phyloP scores from a whole-genome alignment of 1,140 invertebrate genomes.

The Polypedilum pembai region DNA sequence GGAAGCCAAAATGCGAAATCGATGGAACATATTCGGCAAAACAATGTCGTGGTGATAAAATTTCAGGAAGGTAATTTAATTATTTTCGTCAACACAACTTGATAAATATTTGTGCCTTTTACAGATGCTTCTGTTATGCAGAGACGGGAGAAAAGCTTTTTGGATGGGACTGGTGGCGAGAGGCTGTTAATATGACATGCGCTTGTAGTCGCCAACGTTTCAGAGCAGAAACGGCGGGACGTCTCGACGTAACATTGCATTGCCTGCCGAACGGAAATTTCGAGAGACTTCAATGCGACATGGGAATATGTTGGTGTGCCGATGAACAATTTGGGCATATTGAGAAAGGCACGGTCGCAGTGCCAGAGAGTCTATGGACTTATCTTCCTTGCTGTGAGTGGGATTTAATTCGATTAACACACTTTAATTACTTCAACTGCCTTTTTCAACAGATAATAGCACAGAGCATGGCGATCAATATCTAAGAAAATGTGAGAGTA shows the following conservation, averaged over 20 bases:
- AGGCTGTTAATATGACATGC: conserved; percentile 49
- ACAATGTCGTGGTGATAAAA: conserved; percentile 50
- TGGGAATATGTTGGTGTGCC: conserved; percentile 54
- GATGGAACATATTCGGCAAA: conserved; percentile 49
- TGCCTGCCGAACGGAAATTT: conserved; percentile 52
- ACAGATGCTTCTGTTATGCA: conserved; percentile 51
- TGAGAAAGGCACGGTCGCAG: conserved; percentile 39
- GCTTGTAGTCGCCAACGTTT: conserved; percentile 49
- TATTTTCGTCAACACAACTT: background rate
- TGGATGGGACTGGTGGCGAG: conserved; percentile 47
- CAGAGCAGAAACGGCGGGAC: conserved; percentile 44
- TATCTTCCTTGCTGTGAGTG: conserved; percentile 52
- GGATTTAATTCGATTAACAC: background rate
- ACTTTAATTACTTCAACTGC: background rate
- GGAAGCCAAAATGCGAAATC: conserved; percentile 45
- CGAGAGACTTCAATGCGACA: conserved; percentile 53
- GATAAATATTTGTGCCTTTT: conserved; percentile 32
- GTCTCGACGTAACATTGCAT: conserved; percentile 47
- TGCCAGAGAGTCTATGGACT: conserved; percentile 47
- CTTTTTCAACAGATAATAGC: conserved; percentile 39
- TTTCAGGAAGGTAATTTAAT: conserved; percentile 45
- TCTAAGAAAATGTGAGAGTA: conserved; percentile 52
- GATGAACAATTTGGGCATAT: conserved; percentile 48
- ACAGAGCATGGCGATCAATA: conserved; percentile 46
- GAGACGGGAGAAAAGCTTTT: conserved; percentile 48